Evolutionary conservation across 2,113 vertebrate species (phyloP).

Genomic region (Smithornis capensis): DNA sequence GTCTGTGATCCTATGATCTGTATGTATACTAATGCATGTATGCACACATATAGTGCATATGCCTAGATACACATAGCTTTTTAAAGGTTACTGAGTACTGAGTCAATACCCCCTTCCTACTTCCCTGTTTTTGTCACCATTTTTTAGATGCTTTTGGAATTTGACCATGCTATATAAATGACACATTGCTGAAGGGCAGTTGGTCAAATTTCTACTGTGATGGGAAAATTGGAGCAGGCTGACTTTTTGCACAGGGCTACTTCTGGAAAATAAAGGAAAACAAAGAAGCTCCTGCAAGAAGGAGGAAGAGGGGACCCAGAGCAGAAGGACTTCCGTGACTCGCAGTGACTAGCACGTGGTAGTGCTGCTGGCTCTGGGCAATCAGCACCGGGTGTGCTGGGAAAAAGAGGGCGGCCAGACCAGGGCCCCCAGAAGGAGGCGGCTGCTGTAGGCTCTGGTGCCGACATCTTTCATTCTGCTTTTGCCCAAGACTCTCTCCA

Average conservation of each 20-base stretch:
- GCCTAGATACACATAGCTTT: background rate
- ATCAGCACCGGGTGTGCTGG: background rate
- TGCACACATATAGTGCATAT: background rate
- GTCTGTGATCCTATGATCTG: background rate
- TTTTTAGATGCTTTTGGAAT: background rate
- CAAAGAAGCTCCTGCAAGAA: background rate
- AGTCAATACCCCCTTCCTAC: background rate
- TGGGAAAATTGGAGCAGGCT: background rate
- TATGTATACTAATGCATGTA: background rate
- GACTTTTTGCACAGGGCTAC: background rate
- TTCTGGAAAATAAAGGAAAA: background rate
- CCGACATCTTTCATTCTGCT: background rate
- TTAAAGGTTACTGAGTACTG: background rate
- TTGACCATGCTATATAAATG: background rate
- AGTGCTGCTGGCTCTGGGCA: background rate
- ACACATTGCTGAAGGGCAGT: background rate
- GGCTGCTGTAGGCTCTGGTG: background rate
- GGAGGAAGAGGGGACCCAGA: fast-evolving
- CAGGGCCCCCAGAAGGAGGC: background rate
- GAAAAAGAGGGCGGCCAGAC: background rate
- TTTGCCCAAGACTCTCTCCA: slow-evolving; percentile 36
- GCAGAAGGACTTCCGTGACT: background rate
- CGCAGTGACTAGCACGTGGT: background rate
- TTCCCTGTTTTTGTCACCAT: background rate
- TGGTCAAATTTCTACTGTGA: background rate